Conservation (phyloP, 2,113 vertebrate genomes). For the Vulpes ferrilata region DNA sequence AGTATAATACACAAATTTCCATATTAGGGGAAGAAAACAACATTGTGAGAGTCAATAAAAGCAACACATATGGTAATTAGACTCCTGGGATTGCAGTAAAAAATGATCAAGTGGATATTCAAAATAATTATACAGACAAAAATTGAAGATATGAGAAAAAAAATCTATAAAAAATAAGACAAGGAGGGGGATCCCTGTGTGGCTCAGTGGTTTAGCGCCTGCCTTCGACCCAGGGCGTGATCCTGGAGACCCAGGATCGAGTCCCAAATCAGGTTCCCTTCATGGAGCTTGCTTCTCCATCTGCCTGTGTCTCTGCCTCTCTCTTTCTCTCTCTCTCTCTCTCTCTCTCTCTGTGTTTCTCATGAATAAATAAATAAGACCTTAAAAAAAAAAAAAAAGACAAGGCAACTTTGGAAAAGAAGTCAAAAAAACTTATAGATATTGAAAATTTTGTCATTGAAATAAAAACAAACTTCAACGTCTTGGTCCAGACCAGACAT, state of each 20-base stretch:
- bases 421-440: not conserved
- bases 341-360: too few species aligned
- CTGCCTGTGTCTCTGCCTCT: too few species aligned
- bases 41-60: not conserved
- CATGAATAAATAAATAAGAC: too few species aligned
- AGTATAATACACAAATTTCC: not conserved
- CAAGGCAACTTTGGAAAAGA: not conserved
- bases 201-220: too few species aligned
- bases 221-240: too few species aligned
- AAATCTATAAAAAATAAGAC: not conserved
- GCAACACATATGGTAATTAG: not conserved
- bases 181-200: not conserved
- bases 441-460: not conserved
- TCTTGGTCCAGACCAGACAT: not conserved
- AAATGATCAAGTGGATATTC: not conserved
- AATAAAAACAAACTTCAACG: conserved; percentile 1
- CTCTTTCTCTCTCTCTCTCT: too few species aligned
- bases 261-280: too few species aligned
- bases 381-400: not conserved
- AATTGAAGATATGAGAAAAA: not conserved
- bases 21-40: not conserved
- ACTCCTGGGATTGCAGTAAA: not conserved
- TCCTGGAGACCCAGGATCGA: too few species aligned
- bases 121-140: not conserved
- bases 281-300: too few species aligned